Base-by-base conservation (phyloP, 1,140 invertebrate species). In the Zaprionus davidi region DNA sequence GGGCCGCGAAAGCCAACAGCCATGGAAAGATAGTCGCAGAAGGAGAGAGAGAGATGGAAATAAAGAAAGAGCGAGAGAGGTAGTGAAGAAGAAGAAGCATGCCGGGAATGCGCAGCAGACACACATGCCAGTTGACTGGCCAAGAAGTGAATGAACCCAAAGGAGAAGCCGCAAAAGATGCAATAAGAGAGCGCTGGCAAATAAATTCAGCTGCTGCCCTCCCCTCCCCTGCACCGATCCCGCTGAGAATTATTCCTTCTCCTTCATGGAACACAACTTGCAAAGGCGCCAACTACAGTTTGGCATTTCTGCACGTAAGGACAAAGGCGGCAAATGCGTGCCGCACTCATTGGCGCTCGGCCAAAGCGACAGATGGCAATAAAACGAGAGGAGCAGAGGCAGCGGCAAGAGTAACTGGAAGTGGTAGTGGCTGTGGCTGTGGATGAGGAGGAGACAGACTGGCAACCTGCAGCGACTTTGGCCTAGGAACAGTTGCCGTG, bases 271-370 rank as follows among this genome's bases (percentile, higher is more conserved):
- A 7, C n/a, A 46, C 6, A 17, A 7, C 46, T 31, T 56, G 53
- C 44, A 44, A 26, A 26, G 71, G 62, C 49, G 79, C 73, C 63
- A 58, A 26, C 44, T 57, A 38, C 69, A 69, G 71, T 67, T 70
- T 67, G 71, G 70, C 74, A 87, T 88, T 84, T 66, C 74, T 69
- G 76, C 85, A 84, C 85, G 85, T 90, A 81, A 84, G 78, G 67
- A 79, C 72, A 79, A 76, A 71, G 84, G 73, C 74, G 68, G 81
- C 78, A 65, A 87, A 58, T 67, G 75, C 71, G 71, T 78, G 46
- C 51, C 71, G 63, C 31, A 74, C 58, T 63, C 57, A 58, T 49
- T 73, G 70, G 76, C 64, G 71, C 53, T 36, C 5, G 22, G 69
- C 66, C 70, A 75, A 71, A 56, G 55, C 53, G 49, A 36, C n/a